Base-by-base conservation (phyloP, 2,888 invertebrate genomes). In the Thecocarcelia acutangulata region DNA sequence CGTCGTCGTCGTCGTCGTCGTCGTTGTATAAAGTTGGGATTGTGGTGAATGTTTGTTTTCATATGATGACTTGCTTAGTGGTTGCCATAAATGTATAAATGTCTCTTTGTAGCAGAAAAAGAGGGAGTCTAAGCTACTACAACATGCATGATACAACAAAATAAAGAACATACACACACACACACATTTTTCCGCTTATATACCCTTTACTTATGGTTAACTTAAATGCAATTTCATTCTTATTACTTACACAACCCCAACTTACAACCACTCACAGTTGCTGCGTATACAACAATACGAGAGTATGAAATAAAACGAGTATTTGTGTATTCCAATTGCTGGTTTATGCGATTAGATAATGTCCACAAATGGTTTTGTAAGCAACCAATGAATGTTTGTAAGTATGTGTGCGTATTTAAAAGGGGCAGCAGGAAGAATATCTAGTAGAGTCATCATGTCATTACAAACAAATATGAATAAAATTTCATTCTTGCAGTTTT, bases 301-400 rank as follows among this genome's bases (percentile, higher is more conserved):
- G 3, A 8, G 9, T 17, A 28, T 24, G 12, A n/a, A 3, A 24
- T 42, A 6, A 13, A 28, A 19, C 9, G 28, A n/a, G 50, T 21
- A 69, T 48, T 37, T 59, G 33, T 33, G 21, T 56, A 24, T 13
- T 52, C 33, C 52, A 58, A 72, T 77, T 83, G 76, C 82, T 72
- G 56, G 56, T 63, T 82, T 40, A 69, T 78, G 75, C 64, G 75
- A 81, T 84, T 76, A 79, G 83, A 83, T 81, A 84, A 83, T 83
- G 83, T 78, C 74, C 80, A 77, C 83, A 83, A 83, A 84, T 83
- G 77, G 52, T 61, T 83, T 82, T 77, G 44, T 46, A 50, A 83
- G 42, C 54, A 54, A 59, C n/a, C 64, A 21, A 15, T 37, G 42
- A 58, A 13, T 46, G 37, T 12, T 3, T 28, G 58, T 21, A 17